A percentile compares a stretch with the other conserved stretches of the same genome.
Conservation (phyloP, 2,797 vertebrate genomes). For the Molossus alvarezi region DNA sequence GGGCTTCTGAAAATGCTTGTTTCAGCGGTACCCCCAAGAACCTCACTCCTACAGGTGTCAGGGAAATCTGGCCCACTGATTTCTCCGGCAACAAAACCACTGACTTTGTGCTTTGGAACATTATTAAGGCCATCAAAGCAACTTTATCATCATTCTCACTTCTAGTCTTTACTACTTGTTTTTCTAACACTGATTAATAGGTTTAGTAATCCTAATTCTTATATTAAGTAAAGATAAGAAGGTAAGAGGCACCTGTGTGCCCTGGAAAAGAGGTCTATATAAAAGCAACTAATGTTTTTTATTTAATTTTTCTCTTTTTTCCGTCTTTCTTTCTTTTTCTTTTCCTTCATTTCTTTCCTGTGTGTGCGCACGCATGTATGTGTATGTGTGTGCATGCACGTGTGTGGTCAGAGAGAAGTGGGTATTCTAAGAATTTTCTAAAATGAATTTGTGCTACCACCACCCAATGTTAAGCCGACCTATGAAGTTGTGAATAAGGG, state of each 20-base stretch:
- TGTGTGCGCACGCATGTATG: not conserved
- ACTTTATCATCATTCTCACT: not conserved
- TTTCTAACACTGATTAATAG: not conserved
- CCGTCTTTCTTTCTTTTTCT: rapidly evolving
- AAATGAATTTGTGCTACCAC: not conserved
- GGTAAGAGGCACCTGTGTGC: not conserved
- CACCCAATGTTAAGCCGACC: not conserved
- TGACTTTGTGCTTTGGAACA: not conserved
- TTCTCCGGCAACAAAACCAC: not conserved
- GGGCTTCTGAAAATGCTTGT: no score
- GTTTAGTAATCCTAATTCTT: not conserved
- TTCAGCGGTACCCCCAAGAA: no score
- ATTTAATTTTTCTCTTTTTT: not conserved
- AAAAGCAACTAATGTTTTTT: not conserved
- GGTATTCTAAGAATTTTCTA: not conserved
- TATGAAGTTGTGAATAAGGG: not conserved
- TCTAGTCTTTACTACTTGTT: not conserved
- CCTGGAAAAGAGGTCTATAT: not conserved
- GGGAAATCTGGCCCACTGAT: no score
- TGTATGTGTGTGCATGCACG: not conserved
- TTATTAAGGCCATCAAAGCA: not conserved
- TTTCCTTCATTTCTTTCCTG: not conserved
- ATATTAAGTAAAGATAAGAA: conserved; percentile 16
- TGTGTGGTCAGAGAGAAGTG: not conserved
- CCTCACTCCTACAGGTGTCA: no score